A percentile compares a stretch with the other conserved stretches of the same genome.
Evolutionary conservation across 2,113 vertebrate species (phyloP).

Genomic region (Oryzias javanicus): DNA sequence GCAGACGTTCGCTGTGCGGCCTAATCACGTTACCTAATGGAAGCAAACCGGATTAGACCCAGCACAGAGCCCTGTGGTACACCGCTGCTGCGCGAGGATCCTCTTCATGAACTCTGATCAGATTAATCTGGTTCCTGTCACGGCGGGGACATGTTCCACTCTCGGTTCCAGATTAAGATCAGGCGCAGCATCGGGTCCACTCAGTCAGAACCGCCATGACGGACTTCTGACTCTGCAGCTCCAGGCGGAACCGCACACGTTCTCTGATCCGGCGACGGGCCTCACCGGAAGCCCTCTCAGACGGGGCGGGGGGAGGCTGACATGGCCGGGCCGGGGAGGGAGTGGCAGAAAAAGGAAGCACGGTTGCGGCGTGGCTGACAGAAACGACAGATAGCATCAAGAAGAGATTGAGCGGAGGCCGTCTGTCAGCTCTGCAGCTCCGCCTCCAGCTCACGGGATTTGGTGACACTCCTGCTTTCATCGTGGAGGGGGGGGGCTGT

Average conservation of each 20-base stretch:
- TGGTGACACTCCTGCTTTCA: slow-evolving; percentile 14
- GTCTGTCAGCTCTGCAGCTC: slow-evolving; percentile 15
- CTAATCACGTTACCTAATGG: too few relatives aligned
- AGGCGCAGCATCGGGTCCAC: too few relatives aligned
- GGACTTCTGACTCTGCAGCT: too few relatives aligned
- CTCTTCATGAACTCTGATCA: too few relatives aligned
- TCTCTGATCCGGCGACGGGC: slow-evolving; percentile 64
- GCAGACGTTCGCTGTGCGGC: too few relatives aligned
- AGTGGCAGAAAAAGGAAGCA: slow-evolving; percentile 28
- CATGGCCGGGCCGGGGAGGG: slow-evolving; percentile 19
- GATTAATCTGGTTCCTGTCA: too few relatives aligned
- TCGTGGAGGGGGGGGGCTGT: not conserved
- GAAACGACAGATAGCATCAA: slow-evolving; percentile 38
- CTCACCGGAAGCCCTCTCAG: slow-evolving; percentile 61
- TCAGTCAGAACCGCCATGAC: too few relatives aligned
- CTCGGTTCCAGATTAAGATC: too few relatives aligned
- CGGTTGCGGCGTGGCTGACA: slow-evolving; percentile 5
- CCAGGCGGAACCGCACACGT: not conserved
- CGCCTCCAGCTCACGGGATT: not conserved
- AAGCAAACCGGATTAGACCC: too few relatives aligned
- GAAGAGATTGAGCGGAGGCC: not conserved
- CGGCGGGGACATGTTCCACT: too few relatives aligned
- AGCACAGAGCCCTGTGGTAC: too few relatives aligned
- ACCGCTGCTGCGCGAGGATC: too few relatives aligned
- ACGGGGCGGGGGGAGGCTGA: slow-evolving; percentile 21